A percentile compares a stretch with the other conserved stretches of the same genome.
Evolutionary conservation across 2,888 invertebrate genomes (phyloP).

Genomic region (Hyposoter dolosus): DNA sequence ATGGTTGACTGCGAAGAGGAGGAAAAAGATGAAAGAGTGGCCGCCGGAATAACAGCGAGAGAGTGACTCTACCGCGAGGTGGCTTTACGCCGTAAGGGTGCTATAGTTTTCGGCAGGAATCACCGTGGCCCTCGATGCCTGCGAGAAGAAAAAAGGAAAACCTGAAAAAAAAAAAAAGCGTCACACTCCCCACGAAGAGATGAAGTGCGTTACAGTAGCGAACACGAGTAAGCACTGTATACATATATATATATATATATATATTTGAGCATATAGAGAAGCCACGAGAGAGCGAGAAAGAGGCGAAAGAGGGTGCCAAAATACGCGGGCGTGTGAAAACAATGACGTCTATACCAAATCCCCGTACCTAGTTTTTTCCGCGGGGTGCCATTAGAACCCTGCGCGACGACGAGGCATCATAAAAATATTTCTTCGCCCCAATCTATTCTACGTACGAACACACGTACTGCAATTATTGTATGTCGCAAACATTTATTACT

Average conservation of each 20-base stretch:
- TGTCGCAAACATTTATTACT: constrained; percentile 39
- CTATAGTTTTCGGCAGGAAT: constrained; percentile 77
- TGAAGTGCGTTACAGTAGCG: constrained; percentile 50
- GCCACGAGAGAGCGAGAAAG: not conserved
- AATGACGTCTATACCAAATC: constrained; percentile 83
- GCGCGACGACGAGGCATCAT: constrained; percentile 76
- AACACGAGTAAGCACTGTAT: constrained; percentile 2
- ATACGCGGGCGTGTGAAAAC: constrained; percentile 77
- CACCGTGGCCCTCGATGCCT: constrained; percentile 59
- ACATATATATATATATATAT: constrained; percentile 21
- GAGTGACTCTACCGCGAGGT: constrained; percentile 41
- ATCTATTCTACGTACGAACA: constrained; percentile 15
- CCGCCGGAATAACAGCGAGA: constrained; percentile 78
- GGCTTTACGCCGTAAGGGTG: constrained; percentile 76
- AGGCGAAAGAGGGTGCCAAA: constrained; percentile 54
- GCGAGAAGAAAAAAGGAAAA: constrained; percentile 30
- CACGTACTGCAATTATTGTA: not conserved
- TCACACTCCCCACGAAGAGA: constrained; percentile 47
- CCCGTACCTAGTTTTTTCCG: constrained; percentile 76
- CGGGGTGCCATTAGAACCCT: constrained; percentile 82
- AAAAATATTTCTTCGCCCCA: constrained; percentile 78
- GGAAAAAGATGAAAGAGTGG: constrained; percentile 83
- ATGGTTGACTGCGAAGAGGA: constrained; percentile 64
- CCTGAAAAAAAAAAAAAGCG: constrained; percentile 63
- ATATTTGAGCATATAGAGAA: not conserved